Evolutionary conservation across 2,797 vertebrate genomes (phyloP), one percentile per base, ranked within the genome.

Genomic region (Synaphobranchus kaupii): DNA sequence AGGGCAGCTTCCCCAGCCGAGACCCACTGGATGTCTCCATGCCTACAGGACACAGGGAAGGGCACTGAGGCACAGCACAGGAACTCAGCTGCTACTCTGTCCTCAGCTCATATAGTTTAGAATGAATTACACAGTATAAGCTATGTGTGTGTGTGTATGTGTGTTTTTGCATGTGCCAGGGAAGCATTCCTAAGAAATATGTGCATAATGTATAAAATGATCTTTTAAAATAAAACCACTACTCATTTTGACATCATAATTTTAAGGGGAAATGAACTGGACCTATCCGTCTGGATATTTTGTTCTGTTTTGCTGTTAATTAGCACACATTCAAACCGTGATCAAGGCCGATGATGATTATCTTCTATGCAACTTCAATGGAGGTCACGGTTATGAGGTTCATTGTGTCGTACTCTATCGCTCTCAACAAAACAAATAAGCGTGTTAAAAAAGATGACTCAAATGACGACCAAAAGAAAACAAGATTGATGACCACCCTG

Each of bases 1-100:
- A 93, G 84, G 95, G 94, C 91, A 95, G 92, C 91, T 96, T 96
- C 92, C 93, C 95, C 90, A 95, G 89, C 89, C 95, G 93, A 88
- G 93, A 93, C 90, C 95, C 92, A 86, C 95, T 95, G 84, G 94
- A 94, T 92, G 92, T 94, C 89, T 96, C 96, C 96, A 97, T 96
- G 91, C 93, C 96, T 96, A 90, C 85, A 82, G 48, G 56, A 88
- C 52, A 94, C 90, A 92, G 84, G 91, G 86, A 90, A 66, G 90
- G 86, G 86, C 89, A 83, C 47, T 71, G 81, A 66, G 28, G 60
- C 58, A 34, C 80, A 9, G 13, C 17, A 34, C 84, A 84, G 20
- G 8, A n/a, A 22, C 60, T 20, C 52, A 15, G 31, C 34, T 71
- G 83, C 68, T 25, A 39, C 9, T 47, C 83, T 60, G 34, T 66